These are phyloP conservation scores for Drosophila affinis DNA, from an alignment of 2,888 invertebrate species.

Conservation along the genomic window DNA sequence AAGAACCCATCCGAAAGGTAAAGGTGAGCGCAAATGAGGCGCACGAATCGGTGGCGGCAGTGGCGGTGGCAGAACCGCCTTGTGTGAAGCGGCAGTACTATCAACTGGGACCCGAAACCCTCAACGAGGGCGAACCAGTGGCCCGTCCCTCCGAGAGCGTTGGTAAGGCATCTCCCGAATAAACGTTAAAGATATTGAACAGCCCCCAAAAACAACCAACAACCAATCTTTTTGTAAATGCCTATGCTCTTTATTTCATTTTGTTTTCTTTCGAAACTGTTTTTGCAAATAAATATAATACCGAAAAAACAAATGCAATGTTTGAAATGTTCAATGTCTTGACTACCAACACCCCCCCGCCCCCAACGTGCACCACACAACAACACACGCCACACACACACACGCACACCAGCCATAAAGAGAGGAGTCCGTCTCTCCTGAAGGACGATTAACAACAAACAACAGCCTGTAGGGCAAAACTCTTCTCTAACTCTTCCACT, in stretches of 20 bases:
- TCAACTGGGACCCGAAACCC: conserved; percentile 80
- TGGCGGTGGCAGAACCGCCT: conserved; percentile 70
- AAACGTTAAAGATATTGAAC: conserved; percentile 13
- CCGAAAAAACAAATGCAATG: conserved; percentile 11
- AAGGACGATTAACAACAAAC: background rate
- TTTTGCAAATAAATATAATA: conserved; percentile 38
- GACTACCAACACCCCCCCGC: conserved; percentile 6
- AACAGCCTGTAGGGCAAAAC: background rate
- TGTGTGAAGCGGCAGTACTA: conserved; percentile 79
- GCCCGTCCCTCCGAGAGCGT: conserved; percentile 54
- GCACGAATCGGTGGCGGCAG: conserved; percentile 50
- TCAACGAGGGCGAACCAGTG: conserved; percentile 49
- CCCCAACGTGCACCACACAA: conserved; percentile 9
- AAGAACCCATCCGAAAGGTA: conserved; percentile 72
- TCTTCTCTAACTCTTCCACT: background rate
- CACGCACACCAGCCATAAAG: background rate
- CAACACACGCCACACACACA: background rate
- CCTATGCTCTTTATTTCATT: conserved; percentile 28
- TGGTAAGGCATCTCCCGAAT: conserved; percentile 60
- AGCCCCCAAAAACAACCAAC: background rate
- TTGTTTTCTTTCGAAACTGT: conserved; percentile 22
- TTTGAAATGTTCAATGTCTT: conserved; percentile 29
- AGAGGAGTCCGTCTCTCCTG: background rate
- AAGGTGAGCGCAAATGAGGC: conserved; percentile 71
- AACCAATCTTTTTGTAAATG: conserved; percentile 23